phyloP scores from a whole-genome alignment of 2,888 invertebrate genomes.

The Polyommatus iphigenia region DNA sequence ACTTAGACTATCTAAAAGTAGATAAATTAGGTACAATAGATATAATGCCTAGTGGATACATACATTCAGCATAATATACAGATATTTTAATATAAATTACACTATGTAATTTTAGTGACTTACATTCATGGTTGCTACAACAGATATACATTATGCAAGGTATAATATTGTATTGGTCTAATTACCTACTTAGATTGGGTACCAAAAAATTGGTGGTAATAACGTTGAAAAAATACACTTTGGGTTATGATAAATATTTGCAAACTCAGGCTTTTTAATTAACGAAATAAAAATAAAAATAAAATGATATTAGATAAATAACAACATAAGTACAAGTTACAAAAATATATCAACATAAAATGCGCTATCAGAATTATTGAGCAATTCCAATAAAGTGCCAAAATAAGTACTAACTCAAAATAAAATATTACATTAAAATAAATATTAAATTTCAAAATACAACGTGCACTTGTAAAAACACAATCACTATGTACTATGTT shows the following conservation, averaged over 20 bases:
- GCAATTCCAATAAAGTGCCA: neutral
- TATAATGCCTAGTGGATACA: slow-evolving; percentile 1
- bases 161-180: neutral
- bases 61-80: slow-evolving; percentile 16
- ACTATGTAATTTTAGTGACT: slow-evolving; percentile 5
- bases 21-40: slow-evolving; percentile 1
- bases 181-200: neutral
- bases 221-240: neutral
- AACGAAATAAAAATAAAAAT: neutral
- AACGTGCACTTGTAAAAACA: slow-evolving; percentile 34
- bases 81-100: slow-evolving; percentile 1
- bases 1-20: slow-evolving; percentile 13
- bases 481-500: neutral
- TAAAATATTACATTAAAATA: slow-evolving; percentile 18
- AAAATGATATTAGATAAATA: neutral
- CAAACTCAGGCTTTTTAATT: neutral
- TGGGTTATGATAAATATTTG: neutral
- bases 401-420: neutral
- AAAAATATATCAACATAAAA: slow-evolving; percentile 13
- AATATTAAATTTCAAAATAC: slow-evolving; percentile 32
- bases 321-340: slow-evolving; percentile 26
- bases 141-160: neutral
- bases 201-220: neutral
- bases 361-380: neutral
- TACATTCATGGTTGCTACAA: neutral